Evolutionary conservation across 1,140 invertebrate species (phyloP).

Genomic region (Bombus haemorrhoidalis): DNA sequence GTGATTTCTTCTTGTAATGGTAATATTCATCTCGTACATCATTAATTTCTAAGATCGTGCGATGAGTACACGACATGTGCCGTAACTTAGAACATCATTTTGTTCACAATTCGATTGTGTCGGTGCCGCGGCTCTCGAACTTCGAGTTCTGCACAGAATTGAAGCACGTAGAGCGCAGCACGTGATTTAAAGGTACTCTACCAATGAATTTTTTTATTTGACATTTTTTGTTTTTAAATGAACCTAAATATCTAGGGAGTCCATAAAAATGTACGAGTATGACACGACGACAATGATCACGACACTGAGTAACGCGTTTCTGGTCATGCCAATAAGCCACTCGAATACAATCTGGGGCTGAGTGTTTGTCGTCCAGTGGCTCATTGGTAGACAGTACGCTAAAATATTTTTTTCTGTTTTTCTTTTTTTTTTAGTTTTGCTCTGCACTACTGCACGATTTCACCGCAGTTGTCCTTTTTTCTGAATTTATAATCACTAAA

Average conservation of each 20-base stretch:
- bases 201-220: neutral
- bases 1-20: slow-evolving; percentile 38
- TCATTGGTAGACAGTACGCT: neutral
- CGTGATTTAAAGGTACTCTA: neutral
- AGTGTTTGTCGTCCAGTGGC: neutral
- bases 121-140: neutral
- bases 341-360: slow-evolving; percentile 34
- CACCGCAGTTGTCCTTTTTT: neutral
- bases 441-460: slow-evolving; percentile 26
- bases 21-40: slow-evolving; percentile 11
- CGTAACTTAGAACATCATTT: slow-evolving; percentile 32
- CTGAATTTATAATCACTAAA: slow-evolving; percentile 41
- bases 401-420: slow-evolving; percentile 56
- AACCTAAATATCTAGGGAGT: slow-evolving; percentile 48
- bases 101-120: neutral
- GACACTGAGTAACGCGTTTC: slow-evolving; percentile 69
- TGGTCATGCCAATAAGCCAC: neutral
- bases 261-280: slow-evolving; percentile 65
- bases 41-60: slow-evolving; percentile 27
- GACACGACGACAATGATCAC: slow-evolving; percentile 72
- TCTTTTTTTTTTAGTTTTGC: slow-evolving; percentile 48
- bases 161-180: slow-evolving; percentile 29
- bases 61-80: slow-evolving; percentile 23
- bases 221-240: neutral
- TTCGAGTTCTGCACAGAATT: slow-evolving; percentile 63